Evolutionary conservation across 2,797 vertebrate genomes (phyloP).

Genomic region (Coregonus suidteri): DNA sequence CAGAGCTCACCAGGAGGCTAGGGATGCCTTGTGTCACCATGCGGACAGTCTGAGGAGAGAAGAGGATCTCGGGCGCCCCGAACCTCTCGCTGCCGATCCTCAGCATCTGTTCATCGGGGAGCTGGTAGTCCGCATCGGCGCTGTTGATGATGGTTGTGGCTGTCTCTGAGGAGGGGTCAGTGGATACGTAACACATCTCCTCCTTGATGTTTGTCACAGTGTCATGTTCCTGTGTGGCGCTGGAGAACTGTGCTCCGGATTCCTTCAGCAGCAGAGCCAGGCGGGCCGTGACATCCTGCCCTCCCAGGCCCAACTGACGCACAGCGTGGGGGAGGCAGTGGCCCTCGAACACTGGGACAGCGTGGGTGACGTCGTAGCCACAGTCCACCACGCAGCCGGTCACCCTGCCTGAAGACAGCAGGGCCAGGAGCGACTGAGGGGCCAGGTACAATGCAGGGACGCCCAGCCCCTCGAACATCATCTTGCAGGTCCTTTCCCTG

Average conservation of each 20-base stretch:
- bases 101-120: conserved; percentile 57
- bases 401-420: background rate
- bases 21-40: conserved; percentile 38
- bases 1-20: conserved; percentile 52
- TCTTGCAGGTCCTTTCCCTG: background rate
- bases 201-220: conserved; percentile 36
- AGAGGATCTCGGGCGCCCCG: conserved; percentile 58
- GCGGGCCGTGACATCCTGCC: background rate
- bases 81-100: conserved; percentile 58
- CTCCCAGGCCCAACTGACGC: background rate
- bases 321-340: background rate
- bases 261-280: background rate
- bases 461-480: background rate
- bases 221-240: background rate
- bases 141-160: conserved; percentile 14
- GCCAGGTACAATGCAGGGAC: background rate
- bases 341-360: background rate
- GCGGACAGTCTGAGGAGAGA: conserved; percentile 47
- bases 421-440: background rate
- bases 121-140: conserved; percentile 50
- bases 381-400: background rate
- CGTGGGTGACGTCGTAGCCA: background rate
- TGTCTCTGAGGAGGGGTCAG: conserved; percentile 49
- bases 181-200: conserved; percentile 45
- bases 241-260: background rate